phyloP scores from a whole-genome alignment of 2,113 vertebrate genomes.

The Phaethornis superciliosus region DNA sequence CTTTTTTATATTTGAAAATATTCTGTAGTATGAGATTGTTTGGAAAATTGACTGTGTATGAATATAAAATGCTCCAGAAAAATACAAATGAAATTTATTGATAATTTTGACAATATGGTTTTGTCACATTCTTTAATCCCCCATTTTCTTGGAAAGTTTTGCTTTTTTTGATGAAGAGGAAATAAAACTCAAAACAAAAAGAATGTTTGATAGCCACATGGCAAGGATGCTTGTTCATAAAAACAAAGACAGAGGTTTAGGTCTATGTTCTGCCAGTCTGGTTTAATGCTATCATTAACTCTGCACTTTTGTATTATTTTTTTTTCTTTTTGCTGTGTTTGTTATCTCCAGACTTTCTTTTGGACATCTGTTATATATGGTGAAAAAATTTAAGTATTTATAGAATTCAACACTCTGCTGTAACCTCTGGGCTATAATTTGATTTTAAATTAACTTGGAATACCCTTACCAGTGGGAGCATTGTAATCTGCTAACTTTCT shows the following conservation, averaged over 20 bases:
- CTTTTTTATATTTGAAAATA: background rate
- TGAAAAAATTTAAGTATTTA: background rate
- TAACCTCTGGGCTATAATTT: background rate
- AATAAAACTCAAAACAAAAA: background rate
- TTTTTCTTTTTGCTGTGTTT: background rate
- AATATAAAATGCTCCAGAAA: background rate
- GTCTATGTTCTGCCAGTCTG: background rate
- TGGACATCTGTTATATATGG: background rate
- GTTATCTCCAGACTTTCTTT: background rate
- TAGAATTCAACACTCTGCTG: background rate
- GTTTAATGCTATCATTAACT: background rate
- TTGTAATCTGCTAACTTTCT: background rate
- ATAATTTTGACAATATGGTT: background rate
- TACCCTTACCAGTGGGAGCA: background rate
- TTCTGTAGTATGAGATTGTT: background rate
- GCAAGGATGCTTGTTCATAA: background rate
- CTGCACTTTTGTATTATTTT: background rate
- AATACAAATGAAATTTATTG: background rate
- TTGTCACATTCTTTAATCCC: background rate
- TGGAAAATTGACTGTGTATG: background rate
- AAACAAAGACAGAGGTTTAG: background rate
- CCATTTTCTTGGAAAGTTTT: background rate
- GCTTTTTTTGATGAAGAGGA: background rate
- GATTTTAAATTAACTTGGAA: background rate
- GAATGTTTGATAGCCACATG: background rate